Evolutionary conservation across 1,140 invertebrate genomes (phyloP), one percentile per base, ranked within the genome.

Genomic region (Pachyrhynchus sulphureomaculatus): DNA sequence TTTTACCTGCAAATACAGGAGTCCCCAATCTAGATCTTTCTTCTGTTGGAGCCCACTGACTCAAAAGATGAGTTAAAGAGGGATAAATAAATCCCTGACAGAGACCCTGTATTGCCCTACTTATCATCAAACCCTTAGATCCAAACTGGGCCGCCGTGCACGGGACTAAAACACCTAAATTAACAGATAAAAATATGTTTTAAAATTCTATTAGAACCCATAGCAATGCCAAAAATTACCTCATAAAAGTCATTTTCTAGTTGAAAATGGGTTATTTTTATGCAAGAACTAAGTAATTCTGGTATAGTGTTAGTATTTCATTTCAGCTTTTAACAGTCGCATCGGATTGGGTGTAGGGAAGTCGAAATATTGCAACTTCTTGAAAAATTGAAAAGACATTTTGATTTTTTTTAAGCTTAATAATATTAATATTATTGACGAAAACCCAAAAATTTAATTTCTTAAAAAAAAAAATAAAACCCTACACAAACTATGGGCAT

Each of bases 41-140:
- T 8, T 77, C 70, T 0, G 75, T 69, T 0, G 85, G 85, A 15
- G 68, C 83, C 93, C 93, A 96, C 67, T 88, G 87, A 0, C 90
- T 86, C 62, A 94, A 75, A 1, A 94, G 76, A 0, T 85, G 86
- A 66, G 94, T 91, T 2, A 91, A 80, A 44, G 84, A 83, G 0
- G 93, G 92, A 67, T 89, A 88, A 2, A 90, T 80, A 0, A 91
- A 83, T 6, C 92, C 92, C 78, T 94, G 86, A 20, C 80, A 82
- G 0, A 95, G 71, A 0, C 93, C 93, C 75, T 90, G 86, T 0
- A 88, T 62, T 0, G 91, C 83, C 18, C 93, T 80, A 12, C 85
- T 77, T 67, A 76, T 72, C 70, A 81, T 81, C 52, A 89, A 72
- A 56, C 82, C 77, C 72, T 84, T 74, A 83, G 85, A 87, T 6